phyloP scores from a whole-genome alignment of 2,797 vertebrate species.

The Masticophis lateralis region DNA sequence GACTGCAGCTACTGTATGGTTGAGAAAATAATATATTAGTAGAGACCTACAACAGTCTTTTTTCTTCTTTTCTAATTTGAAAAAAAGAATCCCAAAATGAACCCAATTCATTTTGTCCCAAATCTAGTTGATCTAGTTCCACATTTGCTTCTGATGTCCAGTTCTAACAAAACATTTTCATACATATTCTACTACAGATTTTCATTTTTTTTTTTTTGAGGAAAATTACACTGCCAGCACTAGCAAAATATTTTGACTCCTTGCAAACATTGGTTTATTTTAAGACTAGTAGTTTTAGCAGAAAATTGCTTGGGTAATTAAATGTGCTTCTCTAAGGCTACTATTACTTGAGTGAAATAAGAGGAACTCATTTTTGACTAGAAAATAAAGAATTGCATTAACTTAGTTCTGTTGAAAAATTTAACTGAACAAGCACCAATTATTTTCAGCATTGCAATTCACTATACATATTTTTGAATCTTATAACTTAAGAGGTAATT shows the following conservation, averaged over 20 bases:
- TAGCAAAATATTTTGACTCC: not conserved
- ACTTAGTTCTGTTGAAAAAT: not conserved
- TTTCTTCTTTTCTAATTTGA: not conserved
- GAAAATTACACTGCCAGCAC: not conserved
- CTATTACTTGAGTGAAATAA: not conserved
- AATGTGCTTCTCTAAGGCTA: not conserved
- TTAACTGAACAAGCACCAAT: not conserved
- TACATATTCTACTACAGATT: not conserved
- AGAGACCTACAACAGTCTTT: not conserved
- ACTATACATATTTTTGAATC: not conserved
- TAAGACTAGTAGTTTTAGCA: not conserved
- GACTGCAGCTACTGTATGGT: not conserved
- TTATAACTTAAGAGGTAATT: not conserved
- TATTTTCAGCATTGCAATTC: not conserved
- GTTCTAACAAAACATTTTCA: not conserved
- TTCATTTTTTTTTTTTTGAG: not conserved
- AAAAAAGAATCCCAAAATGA: not conserved
- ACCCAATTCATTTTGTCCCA: not conserved
- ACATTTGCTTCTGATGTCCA: not conserved
- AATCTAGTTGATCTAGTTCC: not conserved
- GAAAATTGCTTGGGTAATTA: not conserved
- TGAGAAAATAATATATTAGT: not conserved
- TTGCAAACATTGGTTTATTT: not conserved
- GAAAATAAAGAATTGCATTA: not conserved
- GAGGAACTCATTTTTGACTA: not conserved